Percentiles rank a stretch among this genome's conserved stretches.
These are phyloP conservation scores for Hexactinellida sp. DNA, from an alignment of 37 sponge, comb jelly and placozoan species.

Conservation along the genomic window DNA sequence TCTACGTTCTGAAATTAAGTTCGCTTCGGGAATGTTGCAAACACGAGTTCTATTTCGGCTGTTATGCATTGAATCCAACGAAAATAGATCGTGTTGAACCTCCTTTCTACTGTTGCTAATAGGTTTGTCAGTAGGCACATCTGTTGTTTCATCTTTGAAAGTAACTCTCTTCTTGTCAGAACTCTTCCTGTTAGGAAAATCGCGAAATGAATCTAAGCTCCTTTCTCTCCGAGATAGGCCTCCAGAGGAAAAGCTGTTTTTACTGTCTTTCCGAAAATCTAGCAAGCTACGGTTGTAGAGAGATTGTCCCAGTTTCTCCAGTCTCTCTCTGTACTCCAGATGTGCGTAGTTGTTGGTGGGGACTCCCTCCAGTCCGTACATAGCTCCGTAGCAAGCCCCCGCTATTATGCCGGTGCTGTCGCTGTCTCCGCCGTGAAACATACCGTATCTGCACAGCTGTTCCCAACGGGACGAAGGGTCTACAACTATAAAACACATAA, in stretches of 20 bases:
- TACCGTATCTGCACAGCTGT: constrained; percentile 14
- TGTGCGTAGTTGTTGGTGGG: constrained; percentile 28
- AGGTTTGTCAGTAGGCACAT: neutral
- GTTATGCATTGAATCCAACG: neutral
- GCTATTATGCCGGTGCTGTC: constrained; percentile 41
- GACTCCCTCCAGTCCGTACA: constrained; percentile 33
- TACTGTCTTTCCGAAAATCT: too few relatives aligned
- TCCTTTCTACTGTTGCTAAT: neutral
- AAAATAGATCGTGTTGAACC: neutral
- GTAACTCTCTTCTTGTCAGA: neutral
- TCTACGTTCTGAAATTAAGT: too few relatives aligned
- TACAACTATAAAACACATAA: neutral
- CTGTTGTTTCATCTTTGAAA: neutral
- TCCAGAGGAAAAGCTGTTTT: too few relatives aligned
- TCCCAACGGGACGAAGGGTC: constrained; percentile 15
- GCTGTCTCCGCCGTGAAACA: constrained; percentile 22
- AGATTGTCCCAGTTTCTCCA: constrained; percentile 18
- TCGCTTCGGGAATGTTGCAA: too few relatives aligned
- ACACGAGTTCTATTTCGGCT: too few relatives aligned
- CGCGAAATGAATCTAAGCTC: too few relatives aligned
- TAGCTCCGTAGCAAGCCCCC: constrained; percentile 32
- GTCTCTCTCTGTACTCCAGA: constrained; percentile 34
- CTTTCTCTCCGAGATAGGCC: too few relatives aligned
- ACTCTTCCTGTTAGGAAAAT: neutral
- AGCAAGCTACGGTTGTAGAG: neutral